A percentile compares a stretch with the other conserved stretches of the same genome.
Conservation (phyloP, 2,113 vertebrate genomes). For the Ammodytes marinus region DNA sequence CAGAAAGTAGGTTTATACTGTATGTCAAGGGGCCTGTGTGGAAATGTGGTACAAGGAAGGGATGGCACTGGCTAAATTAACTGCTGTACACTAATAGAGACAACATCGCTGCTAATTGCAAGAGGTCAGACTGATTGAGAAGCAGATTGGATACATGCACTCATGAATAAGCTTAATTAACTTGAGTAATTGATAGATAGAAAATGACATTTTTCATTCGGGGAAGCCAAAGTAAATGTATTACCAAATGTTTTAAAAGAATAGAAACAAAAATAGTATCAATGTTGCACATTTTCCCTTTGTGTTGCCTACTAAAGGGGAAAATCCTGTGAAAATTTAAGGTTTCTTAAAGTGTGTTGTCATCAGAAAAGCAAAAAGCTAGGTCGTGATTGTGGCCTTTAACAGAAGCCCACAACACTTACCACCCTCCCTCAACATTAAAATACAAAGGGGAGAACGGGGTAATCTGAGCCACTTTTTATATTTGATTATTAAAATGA, state of each 20-base stretch:
- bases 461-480: too few relatives aligned
- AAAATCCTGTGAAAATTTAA: not conserved
- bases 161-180: constrained; percentile 17
- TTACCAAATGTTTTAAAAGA: not conserved
- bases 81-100: not conserved
- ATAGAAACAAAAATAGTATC: not conserved
- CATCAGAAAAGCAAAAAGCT: not conserved
- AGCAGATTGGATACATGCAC: not conserved
- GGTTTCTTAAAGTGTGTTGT: not conserved
- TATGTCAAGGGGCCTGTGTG: not conserved
- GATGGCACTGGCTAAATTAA: not conserved
- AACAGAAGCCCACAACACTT: not conserved
- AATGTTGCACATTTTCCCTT: not conserved
- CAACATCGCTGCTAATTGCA: not conserved
- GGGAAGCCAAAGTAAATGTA: constrained; percentile 2
- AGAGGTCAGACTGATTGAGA: not conserved
- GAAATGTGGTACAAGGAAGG: too few relatives aligned
- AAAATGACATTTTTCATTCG: constrained; percentile 7
- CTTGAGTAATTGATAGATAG: constrained; percentile 5
- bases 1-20: constrained; percentile 26
- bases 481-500: too few relatives aligned
- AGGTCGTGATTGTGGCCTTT: not conserved
- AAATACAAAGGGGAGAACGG: not conserved
- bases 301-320: not conserved
- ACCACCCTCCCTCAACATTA: not conserved